Evolutionary conservation across 2,113 vertebrate species (phyloP).

Genomic region (Thryonomys swinderianus): DNA sequence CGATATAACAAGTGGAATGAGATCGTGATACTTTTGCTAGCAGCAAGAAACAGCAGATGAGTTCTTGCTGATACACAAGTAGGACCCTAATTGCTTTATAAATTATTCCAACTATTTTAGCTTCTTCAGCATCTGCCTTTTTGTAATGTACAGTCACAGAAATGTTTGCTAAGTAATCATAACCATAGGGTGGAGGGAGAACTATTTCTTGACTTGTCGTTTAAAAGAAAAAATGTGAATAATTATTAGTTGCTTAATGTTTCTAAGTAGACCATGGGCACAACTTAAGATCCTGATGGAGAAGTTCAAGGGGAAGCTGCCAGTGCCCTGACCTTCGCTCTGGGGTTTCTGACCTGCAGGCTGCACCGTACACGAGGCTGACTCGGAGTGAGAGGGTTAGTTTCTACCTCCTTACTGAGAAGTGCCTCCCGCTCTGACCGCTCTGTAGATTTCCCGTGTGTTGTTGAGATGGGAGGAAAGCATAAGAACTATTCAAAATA

Average conservation of each 20-base stretch:
- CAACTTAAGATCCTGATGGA: neutral
- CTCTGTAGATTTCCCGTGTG: neutral
- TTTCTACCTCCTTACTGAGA: neutral
- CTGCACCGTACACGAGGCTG: neutral
- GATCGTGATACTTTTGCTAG: slow-evolving; percentile 23
- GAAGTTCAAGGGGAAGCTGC: neutral
- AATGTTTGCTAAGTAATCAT: slow-evolving; percentile 25
- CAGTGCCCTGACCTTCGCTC: neutral
- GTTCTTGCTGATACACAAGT: slow-evolving; percentile 26
- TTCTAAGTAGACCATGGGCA: neutral
- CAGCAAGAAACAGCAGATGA: slow-evolving; percentile 21
- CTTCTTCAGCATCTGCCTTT: neutral
- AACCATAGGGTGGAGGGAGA: neutral
- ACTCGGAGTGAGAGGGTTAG: neutral
- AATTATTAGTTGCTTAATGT: neutral
- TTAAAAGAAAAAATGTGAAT: neutral
- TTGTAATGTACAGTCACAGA: slow-evolving; percentile 22
- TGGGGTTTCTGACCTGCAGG: neutral
- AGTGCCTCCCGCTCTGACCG: neutral
- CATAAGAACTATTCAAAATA: neutral
- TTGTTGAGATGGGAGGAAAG: neutral
- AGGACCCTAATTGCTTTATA: neutral
- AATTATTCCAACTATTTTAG: slow-evolving; percentile 15
- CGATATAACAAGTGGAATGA: slow-evolving; percentile 2
- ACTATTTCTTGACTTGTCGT: neutral